Base-by-base conservation (phyloP, 1,140 invertebrate species). In the Drosophila athabasca region DNA sequence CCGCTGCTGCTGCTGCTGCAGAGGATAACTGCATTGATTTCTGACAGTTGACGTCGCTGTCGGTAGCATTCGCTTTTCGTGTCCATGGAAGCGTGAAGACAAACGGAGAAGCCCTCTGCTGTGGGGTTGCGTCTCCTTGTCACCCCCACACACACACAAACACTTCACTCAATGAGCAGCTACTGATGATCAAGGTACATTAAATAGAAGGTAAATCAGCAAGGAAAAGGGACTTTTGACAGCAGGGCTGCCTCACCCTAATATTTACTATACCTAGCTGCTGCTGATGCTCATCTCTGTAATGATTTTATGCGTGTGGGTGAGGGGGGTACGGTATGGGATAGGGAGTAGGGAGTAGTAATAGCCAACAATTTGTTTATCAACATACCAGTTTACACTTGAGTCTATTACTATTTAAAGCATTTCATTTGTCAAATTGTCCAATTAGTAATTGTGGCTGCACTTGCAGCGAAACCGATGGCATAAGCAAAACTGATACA, bases 1-100 rank as follows among this genome's bases (percentile, higher is more conserved):
- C 9, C 31, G 31, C 9, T 8, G 31, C 31, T 35, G 31, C 51
- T 58, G 19, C 49, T 55, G 54, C 7, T 5, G 1, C 35, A 39
- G 79, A 84, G 82, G 81, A 84, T 84, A 84, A 73, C 70, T 84
- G 73, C 81, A 87, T 85, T 81, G 81, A 87, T 87, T 85, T 85
- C 72, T 80, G 72, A 65, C 65, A 54, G 66, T 64, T 52, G 64
- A 70, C 11, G 35, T 39, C 35, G 35, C 68, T 69, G 68, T 49
- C 51, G 39, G 58, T 60, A 26, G 50, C 66, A 66, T 24, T 58
- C 49, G 53, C 68, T 79, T 79, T 60, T 69, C 53, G 57, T 78
- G 61, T 15, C 78, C 74, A 85, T 45, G 83, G 74, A 82, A 87
- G 78, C 82, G 74, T 85, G 78, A 85, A 87, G 82, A 65, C 52